These are phyloP conservation scores for Luperina testacea DNA, from an alignment of 2,888 invertebrate species.

Conservation along the genomic window DNA sequence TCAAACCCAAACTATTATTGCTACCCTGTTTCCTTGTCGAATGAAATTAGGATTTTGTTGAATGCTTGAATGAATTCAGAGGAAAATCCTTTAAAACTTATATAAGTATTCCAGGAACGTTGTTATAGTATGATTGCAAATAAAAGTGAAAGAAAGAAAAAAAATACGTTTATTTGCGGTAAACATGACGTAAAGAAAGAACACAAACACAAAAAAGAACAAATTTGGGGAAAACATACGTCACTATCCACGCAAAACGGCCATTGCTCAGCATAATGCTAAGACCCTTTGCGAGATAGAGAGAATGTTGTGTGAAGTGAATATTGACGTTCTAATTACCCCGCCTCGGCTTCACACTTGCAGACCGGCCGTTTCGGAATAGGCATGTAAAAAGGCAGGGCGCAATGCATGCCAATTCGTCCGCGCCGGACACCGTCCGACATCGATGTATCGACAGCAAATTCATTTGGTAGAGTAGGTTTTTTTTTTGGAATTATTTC, in stretches of 20 bases:
- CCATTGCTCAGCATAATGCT: background rate
- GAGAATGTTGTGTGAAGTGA: background rate
- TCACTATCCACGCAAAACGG: background rate
- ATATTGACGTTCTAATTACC: slow-evolving; percentile 1
- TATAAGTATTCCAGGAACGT: no score
- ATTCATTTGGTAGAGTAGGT: slow-evolving; percentile 15
- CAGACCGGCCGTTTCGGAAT: slow-evolving; percentile 71
- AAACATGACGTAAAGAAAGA: no score
- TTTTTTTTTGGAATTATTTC: no score
- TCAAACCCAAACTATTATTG: background rate
- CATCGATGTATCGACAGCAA: slow-evolving; percentile 75
- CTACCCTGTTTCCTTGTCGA: background rate
- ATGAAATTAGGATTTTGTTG: background rate
- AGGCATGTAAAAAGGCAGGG: slow-evolving; percentile 86
- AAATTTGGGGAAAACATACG: background rate
- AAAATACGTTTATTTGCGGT: no score
- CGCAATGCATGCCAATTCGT: slow-evolving; percentile 89
- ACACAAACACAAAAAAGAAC: background rate
- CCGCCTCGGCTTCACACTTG: slow-evolving; percentile 65
- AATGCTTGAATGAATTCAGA: no score
- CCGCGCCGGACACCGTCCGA: slow-evolving; percentile 78
- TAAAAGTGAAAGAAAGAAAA: no score
- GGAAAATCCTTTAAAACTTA: no score
- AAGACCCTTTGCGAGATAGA: background rate
- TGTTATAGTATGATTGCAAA: no score